Evolutionary conservation across 2,888 invertebrate genomes (phyloP).

Genomic region (Melanotus villosus): DNA sequence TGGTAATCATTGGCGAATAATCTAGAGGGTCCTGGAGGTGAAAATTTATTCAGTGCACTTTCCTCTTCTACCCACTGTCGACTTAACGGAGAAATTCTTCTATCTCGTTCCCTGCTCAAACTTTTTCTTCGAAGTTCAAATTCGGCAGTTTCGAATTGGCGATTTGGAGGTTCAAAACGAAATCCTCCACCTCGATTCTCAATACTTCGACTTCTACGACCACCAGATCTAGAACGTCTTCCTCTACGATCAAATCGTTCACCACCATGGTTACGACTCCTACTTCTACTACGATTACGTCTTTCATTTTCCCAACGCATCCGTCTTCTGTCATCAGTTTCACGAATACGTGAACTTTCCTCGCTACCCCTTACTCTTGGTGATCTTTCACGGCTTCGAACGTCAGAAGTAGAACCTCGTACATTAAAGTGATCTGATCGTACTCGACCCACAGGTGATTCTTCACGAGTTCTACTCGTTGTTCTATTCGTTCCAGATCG

Average conservation of each 20-base stretch:
- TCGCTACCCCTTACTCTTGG: neutral
- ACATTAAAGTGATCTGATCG: too few species aligned
- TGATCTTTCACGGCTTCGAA: neutral
- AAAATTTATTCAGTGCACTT: neutral
- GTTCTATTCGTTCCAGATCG: neutral
- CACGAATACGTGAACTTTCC: neutral
- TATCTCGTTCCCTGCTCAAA: neutral
- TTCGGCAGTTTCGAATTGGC: too few species aligned
- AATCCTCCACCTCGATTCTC: neutral
- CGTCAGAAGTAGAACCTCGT: neutral
- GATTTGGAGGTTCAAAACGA: conserved; percentile 5
- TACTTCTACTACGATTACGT: neutral
- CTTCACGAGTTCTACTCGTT: neutral
- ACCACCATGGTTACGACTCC: neutral
- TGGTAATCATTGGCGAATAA: neutral
- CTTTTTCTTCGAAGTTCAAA: neutral
- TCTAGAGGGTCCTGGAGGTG: neutral
- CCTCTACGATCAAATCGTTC: neutral
- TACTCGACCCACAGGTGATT: neutral
- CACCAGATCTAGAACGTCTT: neutral
- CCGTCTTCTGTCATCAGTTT: neutral
- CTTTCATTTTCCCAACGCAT: neutral
- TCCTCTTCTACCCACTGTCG: neutral
- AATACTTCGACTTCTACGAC: neutral
- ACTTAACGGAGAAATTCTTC: neutral